These are phyloP conservation scores for Varanus salvator DNA, from an alignment of 2,113 vertebrate species.

Conservation along the genomic window DNA sequence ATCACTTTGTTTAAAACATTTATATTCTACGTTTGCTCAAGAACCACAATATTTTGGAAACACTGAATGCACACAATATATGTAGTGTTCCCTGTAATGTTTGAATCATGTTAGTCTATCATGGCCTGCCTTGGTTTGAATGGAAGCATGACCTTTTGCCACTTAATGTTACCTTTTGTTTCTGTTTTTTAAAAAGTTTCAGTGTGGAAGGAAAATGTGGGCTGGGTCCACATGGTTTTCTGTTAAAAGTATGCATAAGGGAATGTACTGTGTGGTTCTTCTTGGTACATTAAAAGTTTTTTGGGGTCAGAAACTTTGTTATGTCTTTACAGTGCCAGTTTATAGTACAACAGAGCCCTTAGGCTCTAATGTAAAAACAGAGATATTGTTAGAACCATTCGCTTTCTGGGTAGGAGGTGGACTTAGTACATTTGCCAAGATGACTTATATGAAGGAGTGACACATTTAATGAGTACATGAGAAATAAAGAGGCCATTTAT, in stretches of 20 bases:
- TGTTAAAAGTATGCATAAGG: not conserved
- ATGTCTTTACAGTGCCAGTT: not conserved
- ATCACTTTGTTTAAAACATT: not conserved
- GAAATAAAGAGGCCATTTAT: not conserved
- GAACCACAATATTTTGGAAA: not conserved
- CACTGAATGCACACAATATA: not conserved
- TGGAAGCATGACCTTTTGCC: not conserved
- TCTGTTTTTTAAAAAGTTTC: not conserved
- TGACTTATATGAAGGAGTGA: not conserved
- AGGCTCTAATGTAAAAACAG: not conserved
- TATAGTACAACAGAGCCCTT: not conserved
- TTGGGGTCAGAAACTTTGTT: not conserved
- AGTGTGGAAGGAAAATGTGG: not conserved
- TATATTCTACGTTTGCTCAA: too few relatives aligned
- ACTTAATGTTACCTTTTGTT: not conserved
- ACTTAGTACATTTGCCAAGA: not conserved
- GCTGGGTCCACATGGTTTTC: not conserved
- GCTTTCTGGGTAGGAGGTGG: not conserved
- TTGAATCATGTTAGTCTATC: not conserved
- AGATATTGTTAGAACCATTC: not conserved
- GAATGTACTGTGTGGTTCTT: not conserved
- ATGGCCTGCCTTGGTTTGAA: not conserved
- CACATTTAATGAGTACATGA: not conserved
- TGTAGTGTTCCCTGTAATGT: not conserved
- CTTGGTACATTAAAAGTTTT: not conserved